phyloP scores from a whole-genome alignment of 1,140 invertebrate genomes.

The Psix sp. region DNA sequence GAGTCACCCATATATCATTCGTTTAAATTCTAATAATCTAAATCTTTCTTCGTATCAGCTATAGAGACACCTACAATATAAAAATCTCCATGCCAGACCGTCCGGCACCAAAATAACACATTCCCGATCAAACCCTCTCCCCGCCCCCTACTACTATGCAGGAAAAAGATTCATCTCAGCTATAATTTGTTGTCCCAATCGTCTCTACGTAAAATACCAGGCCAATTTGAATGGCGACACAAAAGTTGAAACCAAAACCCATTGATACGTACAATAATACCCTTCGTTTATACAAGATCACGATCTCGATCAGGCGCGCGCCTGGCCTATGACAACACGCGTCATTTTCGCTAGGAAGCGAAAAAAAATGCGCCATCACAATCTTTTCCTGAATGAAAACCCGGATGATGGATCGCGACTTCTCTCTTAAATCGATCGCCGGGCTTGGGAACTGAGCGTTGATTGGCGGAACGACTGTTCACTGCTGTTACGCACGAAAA shows the following conservation, averaged over 20 bases:
- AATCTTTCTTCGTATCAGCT: too few species aligned
- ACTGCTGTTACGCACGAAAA: slow-evolving; percentile 59
- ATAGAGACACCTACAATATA: too few species aligned
- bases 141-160: too few species aligned
- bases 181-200: slow-evolving; percentile 30
- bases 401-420: slow-evolving; percentile 43
- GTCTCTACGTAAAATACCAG: slow-evolving; percentile 17
- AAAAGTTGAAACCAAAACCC: slow-evolving; percentile 40
- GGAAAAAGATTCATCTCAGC: too few species aligned
- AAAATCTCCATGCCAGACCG: too few species aligned
- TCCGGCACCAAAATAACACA: too few species aligned
- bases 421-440: slow-evolving; percentile 12
- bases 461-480: slow-evolving; percentile 40
- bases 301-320: slow-evolving; percentile 20
- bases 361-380: slow-evolving; percentile 47
- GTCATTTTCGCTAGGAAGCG: slow-evolving; percentile 30
- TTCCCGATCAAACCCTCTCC: too few species aligned
- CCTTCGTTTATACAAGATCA: slow-evolving; percentile 46
- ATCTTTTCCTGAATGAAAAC: slow-evolving; percentile 16
- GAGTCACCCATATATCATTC: too few species aligned
- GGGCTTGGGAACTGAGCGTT: not conserved
- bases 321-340: slow-evolving; percentile 34
- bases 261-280: slow-evolving; percentile 39
- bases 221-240: slow-evolving; percentile 20
- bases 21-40: too few species aligned